Conservation (phyloP, 2,113 vertebrate genomes). For the Sclerurus mexicanus region DNA sequence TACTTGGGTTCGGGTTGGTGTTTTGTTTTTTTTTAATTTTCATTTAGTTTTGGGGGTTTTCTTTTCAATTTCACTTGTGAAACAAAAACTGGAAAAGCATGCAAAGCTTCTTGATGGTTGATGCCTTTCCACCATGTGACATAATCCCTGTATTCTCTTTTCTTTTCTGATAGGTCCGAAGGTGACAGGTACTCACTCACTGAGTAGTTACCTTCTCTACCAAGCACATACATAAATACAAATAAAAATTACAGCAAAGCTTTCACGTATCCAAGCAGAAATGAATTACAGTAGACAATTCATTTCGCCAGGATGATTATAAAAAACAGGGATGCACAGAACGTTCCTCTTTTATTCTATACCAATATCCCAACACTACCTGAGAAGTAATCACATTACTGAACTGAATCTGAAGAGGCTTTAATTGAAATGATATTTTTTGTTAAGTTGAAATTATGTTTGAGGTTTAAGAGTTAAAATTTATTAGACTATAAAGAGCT, state of each 20-base stretch:
- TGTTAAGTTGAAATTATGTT: not conserved
- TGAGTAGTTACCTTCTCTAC: not conserved
- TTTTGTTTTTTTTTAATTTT: not conserved
- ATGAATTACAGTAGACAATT: not conserved
- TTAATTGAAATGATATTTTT: not conserved
- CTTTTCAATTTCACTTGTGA: not conserved
- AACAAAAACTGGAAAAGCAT: not conserved
- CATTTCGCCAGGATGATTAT: not conserved
- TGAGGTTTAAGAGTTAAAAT: slow-evolving; percentile 16
- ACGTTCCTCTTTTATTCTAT: not conserved
- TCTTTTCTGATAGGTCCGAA: not conserved
- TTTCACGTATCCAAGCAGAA: not conserved
- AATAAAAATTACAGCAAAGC: not conserved
- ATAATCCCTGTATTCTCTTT: not conserved
- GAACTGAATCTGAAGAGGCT: not conserved
- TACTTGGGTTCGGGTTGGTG: not conserved
- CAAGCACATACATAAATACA: not conserved
- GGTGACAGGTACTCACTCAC: not conserved
- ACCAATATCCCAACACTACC: not conserved
- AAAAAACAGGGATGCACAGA: not conserved
- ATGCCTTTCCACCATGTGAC: not conserved
- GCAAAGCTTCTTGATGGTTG: not conserved
- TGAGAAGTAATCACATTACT: not conserved
- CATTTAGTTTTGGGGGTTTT: accelerated
- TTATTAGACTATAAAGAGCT: slow-evolving; percentile 29